These are phyloP conservation scores for Haliclona indistincta DNA, from an alignment of 37 sponge, comb jelly and placozoan species.

Conservation along the genomic window DNA sequence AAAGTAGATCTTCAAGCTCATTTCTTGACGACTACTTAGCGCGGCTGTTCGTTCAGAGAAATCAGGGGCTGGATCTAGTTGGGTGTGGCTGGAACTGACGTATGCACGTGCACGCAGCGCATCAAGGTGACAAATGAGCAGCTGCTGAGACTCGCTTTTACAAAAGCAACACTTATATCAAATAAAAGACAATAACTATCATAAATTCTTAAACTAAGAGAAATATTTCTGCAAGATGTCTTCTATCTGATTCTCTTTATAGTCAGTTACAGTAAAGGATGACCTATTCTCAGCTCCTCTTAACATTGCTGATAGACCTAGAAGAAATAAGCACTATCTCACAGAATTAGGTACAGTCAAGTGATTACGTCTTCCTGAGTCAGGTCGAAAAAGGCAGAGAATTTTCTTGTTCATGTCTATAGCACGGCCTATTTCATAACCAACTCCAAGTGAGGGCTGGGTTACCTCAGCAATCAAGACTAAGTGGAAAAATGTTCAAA, in stretches of 20 bases:
- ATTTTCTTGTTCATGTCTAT: conserved; percentile 74
- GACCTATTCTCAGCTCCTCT: conserved; percentile 70
- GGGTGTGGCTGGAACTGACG: too few relatives aligned
- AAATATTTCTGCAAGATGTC: conserved; percentile 62
- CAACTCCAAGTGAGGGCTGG: conserved; percentile 94
- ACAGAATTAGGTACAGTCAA: background rate
- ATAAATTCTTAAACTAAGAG: too few relatives aligned
- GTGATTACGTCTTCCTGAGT: conserved; percentile 66
- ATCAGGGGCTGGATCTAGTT: too few relatives aligned
- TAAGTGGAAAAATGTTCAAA: conserved; percentile 1
- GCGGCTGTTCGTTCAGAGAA: too few relatives aligned
- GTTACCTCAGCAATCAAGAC: conserved; percentile 96
- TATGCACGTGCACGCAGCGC: too few relatives aligned
- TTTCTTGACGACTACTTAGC: too few relatives aligned
- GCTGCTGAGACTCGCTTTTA: too few relatives aligned
- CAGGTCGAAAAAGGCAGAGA: conserved; percentile 88
- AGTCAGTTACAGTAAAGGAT: conserved; percentile 70
- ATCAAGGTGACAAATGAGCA: too few relatives aligned
- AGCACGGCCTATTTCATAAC: conserved; percentile 94
- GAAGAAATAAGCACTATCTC: background rate
- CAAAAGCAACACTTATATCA: conserved; percentile 3
- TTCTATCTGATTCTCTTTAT: conserved; percentile 53
- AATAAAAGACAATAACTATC: too few relatives aligned
- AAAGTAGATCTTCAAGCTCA: conserved; percentile 89
- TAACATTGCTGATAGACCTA: conserved; percentile 88